Evolutionary conservation across 1,140 invertebrate genomes (phyloP).

Genomic region (Leucophenga varia): DNA sequence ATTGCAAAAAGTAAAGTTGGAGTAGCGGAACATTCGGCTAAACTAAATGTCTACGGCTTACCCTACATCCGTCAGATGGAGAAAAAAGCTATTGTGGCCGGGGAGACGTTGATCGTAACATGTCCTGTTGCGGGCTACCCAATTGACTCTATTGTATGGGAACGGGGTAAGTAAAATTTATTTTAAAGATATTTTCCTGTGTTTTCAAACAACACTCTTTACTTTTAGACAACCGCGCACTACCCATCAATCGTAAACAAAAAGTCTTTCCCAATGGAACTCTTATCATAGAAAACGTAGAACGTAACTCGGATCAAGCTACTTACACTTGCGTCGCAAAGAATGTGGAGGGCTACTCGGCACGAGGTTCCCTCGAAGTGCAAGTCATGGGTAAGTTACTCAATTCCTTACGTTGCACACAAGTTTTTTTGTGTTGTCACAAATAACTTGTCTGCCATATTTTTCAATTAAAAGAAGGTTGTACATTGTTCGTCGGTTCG

Average conservation of each 20-base stretch:
- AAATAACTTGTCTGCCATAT: too few species aligned
- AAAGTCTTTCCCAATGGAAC: conserved; percentile 93
- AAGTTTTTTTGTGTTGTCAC: too few species aligned
- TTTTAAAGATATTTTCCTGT: conserved; percentile 1
- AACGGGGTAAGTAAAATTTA: conserved; percentile 67
- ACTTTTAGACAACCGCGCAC: conserved; percentile 59
- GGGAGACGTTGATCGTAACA: conserved; percentile 82
- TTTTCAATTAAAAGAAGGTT: too few species aligned
- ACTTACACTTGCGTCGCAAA: conserved; percentile 92
- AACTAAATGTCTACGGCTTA: conserved; percentile 89
- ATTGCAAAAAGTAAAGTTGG: conserved; percentile 90
- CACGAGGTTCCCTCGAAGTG: conserved; percentile 83
- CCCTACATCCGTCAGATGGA: conserved; percentile 89
- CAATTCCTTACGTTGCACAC: conserved; percentile 9
- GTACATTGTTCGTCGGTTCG: too few species aligned
- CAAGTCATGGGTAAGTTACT: conserved; percentile 90
- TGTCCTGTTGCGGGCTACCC: conserved; percentile 95
- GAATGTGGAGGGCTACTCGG: conserved; percentile 86
- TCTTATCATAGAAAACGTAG: conserved; percentile 90
- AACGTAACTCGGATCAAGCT: conserved; percentile 88
- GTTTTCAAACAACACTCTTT: background rate
- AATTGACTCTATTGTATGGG: conserved; percentile 91
- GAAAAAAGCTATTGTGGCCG: conserved; percentile 92
- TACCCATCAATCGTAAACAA: conserved; percentile 94
- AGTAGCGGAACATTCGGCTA: conserved; percentile 79